Percentiles rank a stretch among this genome's conserved stretches.
These are phyloP conservation scores for Caenorhabditis zanzibari DNA, from an alignment of 2,888 invertebrate genomes.

Conservation along the genomic window DNA sequence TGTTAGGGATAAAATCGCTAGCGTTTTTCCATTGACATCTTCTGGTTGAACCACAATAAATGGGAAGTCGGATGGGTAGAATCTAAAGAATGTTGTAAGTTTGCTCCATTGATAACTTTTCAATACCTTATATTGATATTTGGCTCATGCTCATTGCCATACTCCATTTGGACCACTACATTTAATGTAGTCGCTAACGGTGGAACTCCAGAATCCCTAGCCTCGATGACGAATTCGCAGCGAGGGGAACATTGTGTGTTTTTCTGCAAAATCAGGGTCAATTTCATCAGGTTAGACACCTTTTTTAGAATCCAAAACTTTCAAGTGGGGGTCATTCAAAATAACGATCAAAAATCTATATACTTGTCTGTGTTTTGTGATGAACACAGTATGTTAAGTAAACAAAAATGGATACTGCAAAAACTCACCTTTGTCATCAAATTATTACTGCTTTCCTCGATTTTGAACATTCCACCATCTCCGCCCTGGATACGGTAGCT, in stretches of 20 bases:
- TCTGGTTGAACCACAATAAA: conserved; percentile 66
- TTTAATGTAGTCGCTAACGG: conserved; percentile 89
- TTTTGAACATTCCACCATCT: conserved; percentile 87
- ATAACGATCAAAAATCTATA: not conserved
- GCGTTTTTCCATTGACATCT: conserved; percentile 65
- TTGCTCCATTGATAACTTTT: not conserved
- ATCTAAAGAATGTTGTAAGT: conserved; percentile 35
- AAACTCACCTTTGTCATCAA: conserved; percentile 48
- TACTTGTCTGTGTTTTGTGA: not conserved
- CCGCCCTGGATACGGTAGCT: conserved; percentile 89
- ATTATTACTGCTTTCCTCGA: conserved; percentile 83
- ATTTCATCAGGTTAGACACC: not conserved
- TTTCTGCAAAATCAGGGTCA: conserved; percentile 52
- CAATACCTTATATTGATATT: conserved; percentile 66
- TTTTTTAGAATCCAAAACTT: not conserved
- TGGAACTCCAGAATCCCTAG: conserved; percentile 91
- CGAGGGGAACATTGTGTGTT: conserved; percentile 42
- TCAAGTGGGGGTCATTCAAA: conserved; percentile 10
- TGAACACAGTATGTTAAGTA: not conserved
- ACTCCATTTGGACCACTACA: conserved; percentile 92
- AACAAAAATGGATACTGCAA: conserved; percentile 3
- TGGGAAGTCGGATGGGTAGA: conserved; percentile 66
- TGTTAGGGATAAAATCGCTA: conserved; percentile 68
- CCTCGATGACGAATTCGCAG: conserved; percentile 93
- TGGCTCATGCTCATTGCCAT: conserved; percentile 84